Evolutionary conservation across 1,140 invertebrate species (phyloP).

Genomic region (Caerostris darwini): DNA sequence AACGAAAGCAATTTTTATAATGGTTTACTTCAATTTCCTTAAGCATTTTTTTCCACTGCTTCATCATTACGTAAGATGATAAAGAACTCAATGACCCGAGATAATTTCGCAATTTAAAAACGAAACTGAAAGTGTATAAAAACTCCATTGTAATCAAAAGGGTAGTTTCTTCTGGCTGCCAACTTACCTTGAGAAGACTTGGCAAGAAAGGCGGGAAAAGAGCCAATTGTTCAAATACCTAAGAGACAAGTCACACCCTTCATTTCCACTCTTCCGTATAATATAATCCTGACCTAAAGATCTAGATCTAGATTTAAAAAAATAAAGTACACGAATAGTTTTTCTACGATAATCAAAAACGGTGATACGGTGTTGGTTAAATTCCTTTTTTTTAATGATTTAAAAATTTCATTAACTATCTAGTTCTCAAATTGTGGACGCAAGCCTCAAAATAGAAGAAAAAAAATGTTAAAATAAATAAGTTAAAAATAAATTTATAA

Average conservation of each 20-base stretch:
- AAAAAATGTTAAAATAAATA: too few relatives aligned
- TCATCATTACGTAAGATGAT: background rate
- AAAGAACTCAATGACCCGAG: background rate
- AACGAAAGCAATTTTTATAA: too few relatives aligned
- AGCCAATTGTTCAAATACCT: background rate
- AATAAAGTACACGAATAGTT: background rate
- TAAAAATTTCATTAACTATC: too few relatives aligned
- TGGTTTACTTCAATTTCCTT: background rate
- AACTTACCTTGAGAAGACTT: conserved; percentile 31
- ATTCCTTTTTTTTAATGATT: too few relatives aligned
- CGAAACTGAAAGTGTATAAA: conserved; percentile 3
- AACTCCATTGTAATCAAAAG: background rate
- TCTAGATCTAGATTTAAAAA: background rate
- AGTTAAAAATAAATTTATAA: too few relatives aligned
- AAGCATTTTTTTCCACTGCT: background rate
- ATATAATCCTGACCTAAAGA: background rate
- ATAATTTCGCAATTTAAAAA: background rate
- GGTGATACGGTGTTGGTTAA: too few relatives aligned
- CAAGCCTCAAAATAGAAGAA: too few relatives aligned
- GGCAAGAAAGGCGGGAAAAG: background rate
- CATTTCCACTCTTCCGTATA: background rate
- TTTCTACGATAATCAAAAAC: too few relatives aligned
- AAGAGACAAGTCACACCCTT: background rate
- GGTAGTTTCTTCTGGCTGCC: background rate
- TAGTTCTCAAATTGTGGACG: too few relatives aligned